These are phyloP conservation scores for Dromococcyx pavoninus DNA, from an alignment of 2,797 vertebrate species.

Conservation along the genomic window DNA sequence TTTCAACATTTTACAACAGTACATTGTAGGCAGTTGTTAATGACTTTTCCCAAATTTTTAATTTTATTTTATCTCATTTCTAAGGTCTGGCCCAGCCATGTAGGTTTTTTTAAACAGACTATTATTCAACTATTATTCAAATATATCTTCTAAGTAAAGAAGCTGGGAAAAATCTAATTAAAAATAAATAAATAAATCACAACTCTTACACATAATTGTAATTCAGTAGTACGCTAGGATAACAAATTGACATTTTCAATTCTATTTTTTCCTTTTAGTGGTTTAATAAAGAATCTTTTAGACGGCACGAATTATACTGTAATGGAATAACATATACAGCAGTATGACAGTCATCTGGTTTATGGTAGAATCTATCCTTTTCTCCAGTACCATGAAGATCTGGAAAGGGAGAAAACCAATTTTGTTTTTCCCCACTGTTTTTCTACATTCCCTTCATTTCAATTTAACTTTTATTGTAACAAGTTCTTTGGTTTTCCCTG, in stretches of 20 bases:
- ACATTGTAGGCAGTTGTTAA: neutral
- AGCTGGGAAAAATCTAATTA: neutral
- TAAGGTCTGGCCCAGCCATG: fast-evolving
- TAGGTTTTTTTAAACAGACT: neutral
- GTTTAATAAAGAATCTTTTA: constrained; percentile 15
- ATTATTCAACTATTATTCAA: neutral
- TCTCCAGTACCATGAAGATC: neutral
- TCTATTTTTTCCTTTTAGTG: neutral
- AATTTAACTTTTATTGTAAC: neutral
- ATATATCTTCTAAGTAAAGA: neutral
- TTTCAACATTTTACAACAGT: neutral
- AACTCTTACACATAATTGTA: neutral
- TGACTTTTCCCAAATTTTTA: neutral
- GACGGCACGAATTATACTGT: neutral
- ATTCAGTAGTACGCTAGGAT: neutral
- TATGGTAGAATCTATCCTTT: neutral
- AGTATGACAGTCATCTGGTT: neutral
- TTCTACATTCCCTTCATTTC: neutral
- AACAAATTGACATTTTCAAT: neutral
- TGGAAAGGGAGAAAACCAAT: neutral
- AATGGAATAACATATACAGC: constrained; percentile 3
- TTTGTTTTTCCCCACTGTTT: neutral
- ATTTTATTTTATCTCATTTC: neutral
- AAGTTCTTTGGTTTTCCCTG: neutral
- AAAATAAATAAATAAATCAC: neutral